phyloP scores from a whole-genome alignment of 2,888 invertebrate species.

The Lymantria monacha region DNA sequence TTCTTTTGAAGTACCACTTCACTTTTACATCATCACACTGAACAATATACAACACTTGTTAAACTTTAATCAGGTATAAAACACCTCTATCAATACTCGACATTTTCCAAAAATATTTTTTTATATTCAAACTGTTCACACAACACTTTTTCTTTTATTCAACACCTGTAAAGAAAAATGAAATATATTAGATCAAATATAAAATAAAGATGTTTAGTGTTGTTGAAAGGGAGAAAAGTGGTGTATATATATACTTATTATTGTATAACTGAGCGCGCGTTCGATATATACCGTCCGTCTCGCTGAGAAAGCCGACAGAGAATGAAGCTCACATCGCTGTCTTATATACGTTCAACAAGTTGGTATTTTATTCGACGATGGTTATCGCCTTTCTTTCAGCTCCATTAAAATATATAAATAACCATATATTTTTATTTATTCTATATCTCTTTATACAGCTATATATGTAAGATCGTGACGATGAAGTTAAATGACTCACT shows the following conservation, averaged over 20 bases:
- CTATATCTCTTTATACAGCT: too few species aligned
- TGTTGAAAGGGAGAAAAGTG: slow-evolving; percentile 13
- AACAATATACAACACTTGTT: slow-evolving; percentile 25
- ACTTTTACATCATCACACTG: slow-evolving; percentile 56
- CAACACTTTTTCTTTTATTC: slow-evolving; percentile 24
- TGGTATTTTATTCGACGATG: slow-evolving; percentile 46
- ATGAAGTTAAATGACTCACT: too few species aligned
- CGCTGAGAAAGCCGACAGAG: slow-evolving; percentile 44
- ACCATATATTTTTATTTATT: slow-evolving; percentile 8
- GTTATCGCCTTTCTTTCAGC: slow-evolving; percentile 41
- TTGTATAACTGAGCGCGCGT: slow-evolving; percentile 23
- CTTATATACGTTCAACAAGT: slow-evolving; percentile 58
- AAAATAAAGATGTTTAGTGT: slow-evolving; percentile 20
- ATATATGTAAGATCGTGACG: too few species aligned
- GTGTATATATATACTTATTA: slow-evolving; percentile 26
- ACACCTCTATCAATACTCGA: slow-evolving; percentile 64
- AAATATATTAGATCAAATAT: slow-evolving; percentile 22
- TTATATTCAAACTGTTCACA: slow-evolving; percentile 15
- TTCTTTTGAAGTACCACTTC: slow-evolving; percentile 39
- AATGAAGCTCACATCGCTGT: slow-evolving; percentile 46
- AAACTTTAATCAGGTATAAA: slow-evolving; percentile 63
- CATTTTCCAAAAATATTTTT: slow-evolving; percentile 45
- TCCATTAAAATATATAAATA: slow-evolving; percentile 27
- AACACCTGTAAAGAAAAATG: slow-evolving; percentile 41
- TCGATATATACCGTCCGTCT: slow-evolving; percentile 44